Evolutionary conservation across 2,797 vertebrate species (phyloP), one percentile per base, ranked within the genome.

Genomic region (Botia kubotai): DNA sequence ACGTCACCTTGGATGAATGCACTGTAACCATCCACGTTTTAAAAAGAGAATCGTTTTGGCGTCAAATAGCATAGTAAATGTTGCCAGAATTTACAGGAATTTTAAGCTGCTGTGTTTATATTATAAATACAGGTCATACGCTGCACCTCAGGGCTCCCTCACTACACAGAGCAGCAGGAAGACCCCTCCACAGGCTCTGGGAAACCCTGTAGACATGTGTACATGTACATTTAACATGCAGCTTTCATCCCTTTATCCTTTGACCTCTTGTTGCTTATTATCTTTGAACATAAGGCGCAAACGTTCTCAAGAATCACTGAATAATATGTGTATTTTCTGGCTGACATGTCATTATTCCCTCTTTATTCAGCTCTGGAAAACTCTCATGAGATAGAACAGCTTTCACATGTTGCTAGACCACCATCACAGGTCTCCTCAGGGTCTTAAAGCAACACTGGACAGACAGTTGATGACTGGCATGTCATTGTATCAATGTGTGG

Each of bases 201-300:
- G 67, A 72, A 72, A 55, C n/a, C 76, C 48, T 48, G 78, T 81
- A 72, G 29, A n/a, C n/a, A n/a, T n/a, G n/a, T n/a, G n/a, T n/a
- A n/a, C n/a, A n/a, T n/a, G n/a, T n/a, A 81, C 63, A 75, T 83
- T 83, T 79, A 79, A 14, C 39, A 21, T 57, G 12, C 21, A 72
- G 50, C 14, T 33, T 63, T 70, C 50, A 65, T 46, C 19, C 17
- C 23, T n/a, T 57, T 55, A 73, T 23, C 69, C n/a, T n/a, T n/a
- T n/a, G n/a, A n/a, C n/a, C n/a, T 26, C n/a, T 70, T 29, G 63
- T 53, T 36, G 4, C 36, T 58, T 19, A 26, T 26, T 26, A 52
- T 17, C 33, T 52, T 33, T 66, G 26, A 66, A 66, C 3, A 16
- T 6, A 57, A 2, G 26, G 14, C 26, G 19, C 17, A 46, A 36